Evolutionary conservation across 2,797 vertebrate genomes (phyloP), one percentile per base, ranked within the genome.

Genomic region (Sparus aurata): DNA sequence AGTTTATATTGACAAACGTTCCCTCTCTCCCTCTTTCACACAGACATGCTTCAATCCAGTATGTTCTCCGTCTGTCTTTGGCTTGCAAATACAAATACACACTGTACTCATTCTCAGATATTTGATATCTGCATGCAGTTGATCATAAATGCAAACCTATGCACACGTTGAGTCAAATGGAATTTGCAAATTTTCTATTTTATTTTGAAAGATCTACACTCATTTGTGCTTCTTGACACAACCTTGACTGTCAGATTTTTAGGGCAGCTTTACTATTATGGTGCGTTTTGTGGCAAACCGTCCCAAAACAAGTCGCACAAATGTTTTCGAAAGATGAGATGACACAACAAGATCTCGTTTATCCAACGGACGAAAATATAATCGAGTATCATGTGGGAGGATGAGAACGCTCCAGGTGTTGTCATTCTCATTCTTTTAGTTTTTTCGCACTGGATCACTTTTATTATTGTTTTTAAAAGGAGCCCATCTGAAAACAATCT

Each of bases 141-240:
- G 16, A 47, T 43, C 34, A 61, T 12, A 79, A 63, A 80, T 58
- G 54, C 49, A 59, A 38, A 79, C 53, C 41, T 54, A 49, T 12
- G 18, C 20, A 25, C 11, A 34, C 23, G 54, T 62, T 60, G 62
- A 34, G 58, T 49, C 57, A 15, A 23, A 27, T 49, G 16, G 38
- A 64, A 66, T 65, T 38, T 69, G 22, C 65, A 34, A 46, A 16
- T 34, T 34, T 34, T 34, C 6, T 17, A 8, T 66, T 89, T 83
- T 65, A 55, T 85, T 79, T 77, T 57, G 43, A 71, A 43, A 83
- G 50, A 47, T 47, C 30, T 54, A 23, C 45, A 60, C 58, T 77
- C 41, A 60, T 73, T 71, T 75, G 30, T 53, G 20, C 64, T 79
- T 69, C 27, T 53, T 68, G 49, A 71, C 50, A 17, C 5, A 34